These are phyloP conservation scores for Clarias pachynema DNA, from an alignment of 2,797 vertebrate genomes.

Conservation along the genomic window DNA sequence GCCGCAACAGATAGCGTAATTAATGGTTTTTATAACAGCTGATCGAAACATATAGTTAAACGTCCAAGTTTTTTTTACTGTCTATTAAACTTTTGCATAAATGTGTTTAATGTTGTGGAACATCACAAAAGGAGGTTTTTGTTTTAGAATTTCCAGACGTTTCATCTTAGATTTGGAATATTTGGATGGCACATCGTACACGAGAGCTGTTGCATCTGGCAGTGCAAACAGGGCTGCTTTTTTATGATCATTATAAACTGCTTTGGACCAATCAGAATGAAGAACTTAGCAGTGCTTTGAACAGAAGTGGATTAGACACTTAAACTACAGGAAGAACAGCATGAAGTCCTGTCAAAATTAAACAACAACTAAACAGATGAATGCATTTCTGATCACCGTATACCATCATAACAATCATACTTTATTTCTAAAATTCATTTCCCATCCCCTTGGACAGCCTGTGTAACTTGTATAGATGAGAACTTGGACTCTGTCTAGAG, in stretches of 20 bases:
- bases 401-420: not conserved
- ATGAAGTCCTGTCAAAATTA: not conserved
- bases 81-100: not conserved
- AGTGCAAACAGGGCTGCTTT: not conserved
- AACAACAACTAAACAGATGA: not conserved
- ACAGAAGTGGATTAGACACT: too few species aligned
- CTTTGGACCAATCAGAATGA: not conserved
- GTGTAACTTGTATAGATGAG: not conserved
- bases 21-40: too few species aligned
- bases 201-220: too few species aligned
- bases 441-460: not conserved
- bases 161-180: too few species aligned
- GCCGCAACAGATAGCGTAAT: too few species aligned
- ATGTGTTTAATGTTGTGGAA: not conserved
- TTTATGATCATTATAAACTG: not conserved
- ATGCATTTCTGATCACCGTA: not conserved
- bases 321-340: too few species aligned
- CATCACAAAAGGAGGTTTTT: not conserved
- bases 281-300: not conserved
- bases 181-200: too few species aligned
- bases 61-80: too few species aligned
- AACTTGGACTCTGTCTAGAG: not conserved
- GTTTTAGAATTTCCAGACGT: not conserved
- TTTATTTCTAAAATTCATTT: not conserved
- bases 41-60: too few species aligned